These are phyloP conservation scores for Drosophila kanapiae DNA, from an alignment of 1,140 invertebrate genomes.

Conservation along the genomic window DNA sequence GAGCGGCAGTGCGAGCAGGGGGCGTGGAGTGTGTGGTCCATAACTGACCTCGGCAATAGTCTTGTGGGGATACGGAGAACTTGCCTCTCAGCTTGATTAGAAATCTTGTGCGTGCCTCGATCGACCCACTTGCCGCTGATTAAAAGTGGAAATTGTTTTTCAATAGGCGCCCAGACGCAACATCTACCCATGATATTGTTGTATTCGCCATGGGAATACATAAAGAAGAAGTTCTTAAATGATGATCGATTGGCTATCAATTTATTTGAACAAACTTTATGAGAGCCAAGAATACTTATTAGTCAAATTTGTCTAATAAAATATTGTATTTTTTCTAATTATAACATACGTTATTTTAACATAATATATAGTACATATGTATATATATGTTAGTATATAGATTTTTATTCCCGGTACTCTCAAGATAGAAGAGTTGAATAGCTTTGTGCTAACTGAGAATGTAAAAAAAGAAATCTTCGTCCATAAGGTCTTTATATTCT, in stretches of 20 bases:
- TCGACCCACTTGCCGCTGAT: slow-evolving; percentile 59
- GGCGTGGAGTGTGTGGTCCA: slow-evolving; percentile 12
- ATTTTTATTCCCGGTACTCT: no score
- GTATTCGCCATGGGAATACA: slow-evolving; percentile 4
- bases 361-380: no score
- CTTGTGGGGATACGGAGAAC: slow-evolving; percentile 11
- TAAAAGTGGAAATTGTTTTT: slow-evolving; percentile 69
- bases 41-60: slow-evolving; percentile 73
- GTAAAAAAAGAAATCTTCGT: no score
- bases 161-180: slow-evolving; percentile 43
- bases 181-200: slow-evolving; percentile 6
- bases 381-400: no score
- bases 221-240: not conserved
- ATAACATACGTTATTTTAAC: no score
- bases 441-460: no score
- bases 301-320: not conserved
- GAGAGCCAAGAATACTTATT: not conserved
- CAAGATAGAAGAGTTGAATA: no score
- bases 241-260: not conserved
- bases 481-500: no score
- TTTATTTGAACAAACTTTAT: not conserved
- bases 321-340: no score
- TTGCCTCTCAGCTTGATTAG: slow-evolving; percentile 49
- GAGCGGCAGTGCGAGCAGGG: not conserved
- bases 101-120: slow-evolving; percentile 50